Conservation (phyloP, 1,140 invertebrate genomes). For the Drosophila suzukii region DNA sequence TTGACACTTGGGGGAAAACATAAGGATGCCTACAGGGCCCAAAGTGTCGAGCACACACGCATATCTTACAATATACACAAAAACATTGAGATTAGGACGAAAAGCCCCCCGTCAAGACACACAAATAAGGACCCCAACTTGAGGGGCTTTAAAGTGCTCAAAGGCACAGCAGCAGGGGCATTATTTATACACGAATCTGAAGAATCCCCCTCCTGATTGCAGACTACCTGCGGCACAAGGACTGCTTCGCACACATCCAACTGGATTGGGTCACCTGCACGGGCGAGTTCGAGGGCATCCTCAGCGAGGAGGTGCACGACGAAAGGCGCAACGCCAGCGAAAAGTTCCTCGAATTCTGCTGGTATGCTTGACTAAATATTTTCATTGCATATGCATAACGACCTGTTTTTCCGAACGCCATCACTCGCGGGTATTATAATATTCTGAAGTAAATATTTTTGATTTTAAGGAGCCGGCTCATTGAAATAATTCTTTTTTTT, state of each 20-base stretch:
- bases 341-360: slow-evolving; percentile 82
- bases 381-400: background rate
- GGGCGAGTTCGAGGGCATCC: slow-evolving; percentile 70
- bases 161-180: background rate
- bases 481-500: background rate
- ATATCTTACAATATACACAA: slow-evolving; percentile 14
- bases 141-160: slow-evolving; percentile 22
- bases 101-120: background rate
- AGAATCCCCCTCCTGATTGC: slow-evolving; percentile 11
- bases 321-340: slow-evolving; percentile 67
- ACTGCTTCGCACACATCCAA: slow-evolving; percentile 78
- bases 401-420: background rate
- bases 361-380: slow-evolving; percentile 45
- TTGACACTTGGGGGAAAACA: slow-evolving; percentile 10
- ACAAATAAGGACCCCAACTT: slow-evolving; percentile 15
- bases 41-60: slow-evolving; percentile 3
- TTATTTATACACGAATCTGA: slow-evolving; percentile 25
- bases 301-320: slow-evolving; percentile 71
- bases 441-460: background rate
- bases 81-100: background rate
- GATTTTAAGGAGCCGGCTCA: background rate
- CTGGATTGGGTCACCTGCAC: slow-evolving; percentile 78
- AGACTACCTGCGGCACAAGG: slow-evolving; percentile 82
- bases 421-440: background rate
- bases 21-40: slow-evolving; percentile 18